Percentiles rank a stretch among this genome's conserved stretches.
Evolutionary conservation across 2,113 vertebrate species (phyloP).

Genomic region (Tragelaphus imberbis): DNA sequence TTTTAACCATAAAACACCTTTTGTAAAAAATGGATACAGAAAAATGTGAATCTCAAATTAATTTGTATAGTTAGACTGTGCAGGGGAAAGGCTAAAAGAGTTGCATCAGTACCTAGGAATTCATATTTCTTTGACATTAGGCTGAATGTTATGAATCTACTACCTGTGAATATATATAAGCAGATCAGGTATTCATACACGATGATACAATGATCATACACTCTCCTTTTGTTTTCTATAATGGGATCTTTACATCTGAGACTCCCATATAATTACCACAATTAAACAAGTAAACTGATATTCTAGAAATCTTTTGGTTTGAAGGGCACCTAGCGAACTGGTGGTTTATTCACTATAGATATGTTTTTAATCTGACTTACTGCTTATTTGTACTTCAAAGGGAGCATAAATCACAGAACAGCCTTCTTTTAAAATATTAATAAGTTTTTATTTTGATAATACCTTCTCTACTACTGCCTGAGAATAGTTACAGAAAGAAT

Average conservation of each 20-base stretch:
- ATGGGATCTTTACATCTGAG: neutral
- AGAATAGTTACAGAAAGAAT: neutral
- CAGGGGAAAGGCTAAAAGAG: neutral
- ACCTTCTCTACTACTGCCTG: neutral
- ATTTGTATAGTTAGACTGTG: neutral
- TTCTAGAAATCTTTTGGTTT: neutral
- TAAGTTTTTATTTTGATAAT: slow-evolving; percentile 46
- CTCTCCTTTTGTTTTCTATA: neutral
- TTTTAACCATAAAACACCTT: neutral
- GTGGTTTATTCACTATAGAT: neutral
- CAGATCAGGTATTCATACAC: neutral
- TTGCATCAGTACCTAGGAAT: neutral
- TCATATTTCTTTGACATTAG: neutral
- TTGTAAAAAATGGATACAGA: neutral
- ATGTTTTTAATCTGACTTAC: neutral
- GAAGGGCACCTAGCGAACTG: neutral
- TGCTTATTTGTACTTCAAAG: slow-evolving; percentile 33
- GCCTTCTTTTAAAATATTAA: slow-evolving; percentile 27
- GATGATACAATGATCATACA: neutral
- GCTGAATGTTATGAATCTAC: neutral
- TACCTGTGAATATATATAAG: neutral
- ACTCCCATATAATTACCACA: neutral
- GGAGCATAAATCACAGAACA: neutral
- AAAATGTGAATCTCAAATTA: neutral
- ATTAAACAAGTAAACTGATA: neutral